phyloP scores from a whole-genome alignment of 2,113 vertebrate genomes.

The Petromus typicus region DNA sequence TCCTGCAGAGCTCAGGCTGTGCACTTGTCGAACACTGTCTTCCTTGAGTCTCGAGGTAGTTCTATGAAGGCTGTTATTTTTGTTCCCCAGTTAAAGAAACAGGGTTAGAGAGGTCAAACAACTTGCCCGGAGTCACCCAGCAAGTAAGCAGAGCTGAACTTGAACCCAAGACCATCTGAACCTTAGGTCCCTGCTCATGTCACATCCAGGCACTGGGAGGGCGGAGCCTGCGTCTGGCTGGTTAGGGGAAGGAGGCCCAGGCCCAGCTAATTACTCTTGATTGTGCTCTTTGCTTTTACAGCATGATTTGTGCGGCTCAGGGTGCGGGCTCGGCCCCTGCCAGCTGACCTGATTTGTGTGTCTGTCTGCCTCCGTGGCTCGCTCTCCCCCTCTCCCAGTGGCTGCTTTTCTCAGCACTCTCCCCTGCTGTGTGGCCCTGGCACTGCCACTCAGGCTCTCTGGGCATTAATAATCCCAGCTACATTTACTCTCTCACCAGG shows the following conservation, averaged over 20 bases:
- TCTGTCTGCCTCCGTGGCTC: slow-evolving; percentile 41
- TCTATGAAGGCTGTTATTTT: not conserved
- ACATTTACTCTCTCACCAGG: not conserved
- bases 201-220: not conserved
- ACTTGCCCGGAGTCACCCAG: slow-evolving; percentile 16
- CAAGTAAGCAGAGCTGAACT: not conserved
- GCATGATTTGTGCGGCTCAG: not conserved
- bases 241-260: slow-evolving; percentile 32
- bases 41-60: not conserved
- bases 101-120: slow-evolving; percentile 12
- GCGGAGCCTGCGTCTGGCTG: slow-evolving; percentile 2
- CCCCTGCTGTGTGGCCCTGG: slow-evolving; percentile 63
- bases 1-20: rapidly evolving
- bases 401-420: not conserved
- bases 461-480: not conserved
- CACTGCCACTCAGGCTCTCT: slow-evolving; percentile 41
- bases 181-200: not conserved
- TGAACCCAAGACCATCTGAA: slow-evolving; percentile 24
- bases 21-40: rapidly evolving
- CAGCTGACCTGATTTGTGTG: slow-evolving; percentile 74
- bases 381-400: not conserved
- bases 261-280: slow-evolving; percentile 69
- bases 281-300: slow-evolving; percentile 71
- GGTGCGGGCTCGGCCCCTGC: slow-evolving; percentile 56
- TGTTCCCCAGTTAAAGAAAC: not conserved